These are phyloP conservation scores for Drosophila cracens DNA, from an alignment of 2,888 invertebrate genomes.

Conservation along the genomic window DNA sequence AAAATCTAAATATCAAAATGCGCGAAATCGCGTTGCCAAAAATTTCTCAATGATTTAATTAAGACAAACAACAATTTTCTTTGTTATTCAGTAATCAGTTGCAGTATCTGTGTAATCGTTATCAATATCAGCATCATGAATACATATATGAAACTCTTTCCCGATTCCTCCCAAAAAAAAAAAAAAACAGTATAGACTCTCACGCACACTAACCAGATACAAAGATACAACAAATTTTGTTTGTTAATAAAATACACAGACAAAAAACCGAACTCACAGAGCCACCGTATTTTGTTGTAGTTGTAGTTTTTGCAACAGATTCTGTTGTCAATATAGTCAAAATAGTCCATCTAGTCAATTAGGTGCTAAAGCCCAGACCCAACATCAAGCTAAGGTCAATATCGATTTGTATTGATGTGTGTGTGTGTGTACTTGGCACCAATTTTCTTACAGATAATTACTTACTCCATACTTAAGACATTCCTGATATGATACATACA, in stretches of 20 bases:
- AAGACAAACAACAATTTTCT: slow-evolving; percentile 42
- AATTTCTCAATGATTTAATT: slow-evolving; percentile 30
- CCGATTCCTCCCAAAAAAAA: slow-evolving; percentile 32
- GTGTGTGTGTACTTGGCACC: slow-evolving; percentile 54
- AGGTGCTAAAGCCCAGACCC: slow-evolving; percentile 31
- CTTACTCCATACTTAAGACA: slow-evolving; percentile 6
- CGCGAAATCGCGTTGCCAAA: slow-evolving; percentile 33
- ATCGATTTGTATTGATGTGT: slow-evolving; percentile 49
- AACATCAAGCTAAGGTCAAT: slow-evolving; percentile 26
- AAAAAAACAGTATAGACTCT: slow-evolving; percentile 20
- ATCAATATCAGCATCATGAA: slow-evolving; percentile 57
- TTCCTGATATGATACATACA: slow-evolving; percentile 5
- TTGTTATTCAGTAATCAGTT: slow-evolving; percentile 54
- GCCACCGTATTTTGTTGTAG: slow-evolving; percentile 38
- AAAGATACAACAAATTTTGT: slow-evolving; percentile 22
- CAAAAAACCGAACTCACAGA: neutral
- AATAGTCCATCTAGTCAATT: slow-evolving; percentile 7
- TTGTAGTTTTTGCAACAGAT: slow-evolving; percentile 29
- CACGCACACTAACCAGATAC: slow-evolving; percentile 41
- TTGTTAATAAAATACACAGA: slow-evolving; percentile 1
- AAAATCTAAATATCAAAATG: slow-evolving; percentile 21
- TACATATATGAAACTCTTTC: slow-evolving; percentile 50
- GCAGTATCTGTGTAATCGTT: slow-evolving; percentile 48
- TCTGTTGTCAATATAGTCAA: slow-evolving; percentile 14
- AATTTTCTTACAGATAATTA: slow-evolving; percentile 23